A percentile compares a stretch with the other conserved stretches of the same genome.
Evolutionary conservation across 2,797 vertebrate species (phyloP).

Genomic region (Hyperoplus lanceolatus): DNA sequence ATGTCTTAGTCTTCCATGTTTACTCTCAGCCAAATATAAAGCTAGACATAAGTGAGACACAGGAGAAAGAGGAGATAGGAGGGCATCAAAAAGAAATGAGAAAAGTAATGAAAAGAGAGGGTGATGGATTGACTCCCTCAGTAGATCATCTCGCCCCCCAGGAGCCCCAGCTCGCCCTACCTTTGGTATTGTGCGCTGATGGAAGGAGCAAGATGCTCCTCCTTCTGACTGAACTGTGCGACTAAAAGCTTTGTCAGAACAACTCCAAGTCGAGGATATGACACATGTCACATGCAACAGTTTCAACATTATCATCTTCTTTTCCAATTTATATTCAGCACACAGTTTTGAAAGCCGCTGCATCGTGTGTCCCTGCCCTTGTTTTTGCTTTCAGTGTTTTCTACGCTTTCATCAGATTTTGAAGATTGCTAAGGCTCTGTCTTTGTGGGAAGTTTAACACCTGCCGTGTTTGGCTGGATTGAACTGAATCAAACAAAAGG

Average conservation of each 20-base stretch:
- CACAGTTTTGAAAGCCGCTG: constrained; percentile 45
- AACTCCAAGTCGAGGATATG: constrained; percentile 30
- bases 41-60: not conserved
- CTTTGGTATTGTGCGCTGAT: constrained; percentile 10
- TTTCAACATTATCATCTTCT: constrained; percentile 38
- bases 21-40: constrained; percentile 22
- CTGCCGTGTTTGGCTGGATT: too few species aligned
- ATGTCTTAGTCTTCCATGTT: constrained; percentile 8
- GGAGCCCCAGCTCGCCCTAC: not conserved
- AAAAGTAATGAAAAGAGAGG: constrained; percentile 9
- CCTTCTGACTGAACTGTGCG: constrained; percentile 9
- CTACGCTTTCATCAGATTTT: constrained; percentile 66
- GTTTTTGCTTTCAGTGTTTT: constrained; percentile 42
- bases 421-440: constrained; percentile 22
- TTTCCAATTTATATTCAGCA: constrained; percentile 50
- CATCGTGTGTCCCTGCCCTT: constrained; percentile 30
- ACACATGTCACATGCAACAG: constrained; percentile 26
- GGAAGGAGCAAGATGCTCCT: constrained; percentile 32
- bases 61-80: not conserved
- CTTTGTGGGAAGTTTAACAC: too few species aligned
- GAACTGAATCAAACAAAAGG: too few species aligned
- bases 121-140: constrained; percentile 27
- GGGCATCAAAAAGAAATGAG: constrained; percentile 15
- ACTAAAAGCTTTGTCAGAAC: constrained; percentile 45
- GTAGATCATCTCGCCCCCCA: constrained; percentile 8